Evolutionary conservation across 2,113 vertebrate species (phyloP).

Genomic region (Megatriorchis doriae): DNA sequence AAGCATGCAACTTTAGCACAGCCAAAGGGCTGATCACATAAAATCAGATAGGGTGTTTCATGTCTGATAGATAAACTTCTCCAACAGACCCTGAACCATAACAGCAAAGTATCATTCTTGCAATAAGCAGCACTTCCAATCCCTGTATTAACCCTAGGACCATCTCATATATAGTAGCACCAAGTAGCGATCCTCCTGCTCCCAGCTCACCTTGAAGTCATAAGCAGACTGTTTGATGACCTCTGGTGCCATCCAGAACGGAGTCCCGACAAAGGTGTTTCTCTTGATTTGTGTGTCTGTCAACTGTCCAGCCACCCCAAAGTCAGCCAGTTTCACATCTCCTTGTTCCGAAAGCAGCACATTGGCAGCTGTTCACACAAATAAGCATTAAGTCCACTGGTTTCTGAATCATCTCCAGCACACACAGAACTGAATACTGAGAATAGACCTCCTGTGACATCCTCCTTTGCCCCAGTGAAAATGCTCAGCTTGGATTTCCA

Average conservation of each 20-base stretch:
- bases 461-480: background rate
- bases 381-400: background rate
- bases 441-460: background rate
- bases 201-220: slow-evolving; percentile 88
- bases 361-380: slow-evolving; percentile 84
- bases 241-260: slow-evolving; percentile 99
- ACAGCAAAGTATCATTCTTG: background rate
- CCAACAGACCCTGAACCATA: background rate
- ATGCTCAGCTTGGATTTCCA: background rate
- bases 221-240: slow-evolving; percentile 99
- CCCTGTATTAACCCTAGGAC: background rate
- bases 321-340: slow-evolving; percentile 97
- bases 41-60: background rate
- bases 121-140: background rate
- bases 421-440: background rate
- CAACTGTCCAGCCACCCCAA: slow-evolving; percentile 95
- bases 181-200: background rate
- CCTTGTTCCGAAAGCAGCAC: slow-evolving; percentile 96
- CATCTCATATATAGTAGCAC: rapidly evolving
- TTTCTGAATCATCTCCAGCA: background rate
- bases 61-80: background rate
- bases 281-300: slow-evolving; percentile 99
- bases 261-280: slow-evolving; percentile 97
- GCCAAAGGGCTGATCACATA: background rate
- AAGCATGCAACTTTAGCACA: background rate